phyloP scores from a whole-genome alignment of 2,797 vertebrate genomes.

The Lepidocolaptes lacrymiger region DNA sequence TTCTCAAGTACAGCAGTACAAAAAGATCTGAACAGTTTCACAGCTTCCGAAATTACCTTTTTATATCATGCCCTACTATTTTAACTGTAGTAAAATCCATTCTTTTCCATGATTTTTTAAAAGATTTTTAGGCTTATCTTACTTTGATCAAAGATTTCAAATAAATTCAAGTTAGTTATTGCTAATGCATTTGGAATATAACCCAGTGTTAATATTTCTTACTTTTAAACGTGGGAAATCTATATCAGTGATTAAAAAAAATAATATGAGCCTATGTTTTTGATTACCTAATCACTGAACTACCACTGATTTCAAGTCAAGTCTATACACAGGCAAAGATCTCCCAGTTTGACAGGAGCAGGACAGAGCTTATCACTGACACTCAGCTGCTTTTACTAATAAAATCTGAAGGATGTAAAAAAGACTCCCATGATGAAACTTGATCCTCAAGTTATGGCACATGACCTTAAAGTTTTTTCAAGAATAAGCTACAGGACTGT shows the following conservation, averaged over 20 bases:
- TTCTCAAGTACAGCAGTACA: not conserved
- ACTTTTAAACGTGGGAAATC: not conserved
- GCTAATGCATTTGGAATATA: not conserved
- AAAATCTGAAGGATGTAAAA: not conserved
- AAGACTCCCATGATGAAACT: not conserved
- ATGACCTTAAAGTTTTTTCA: not conserved
- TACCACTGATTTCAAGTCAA: not conserved
- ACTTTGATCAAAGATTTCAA: not conserved
- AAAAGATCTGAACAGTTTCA: not conserved
- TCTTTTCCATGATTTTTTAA: not conserved
- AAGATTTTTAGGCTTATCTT: not conserved
- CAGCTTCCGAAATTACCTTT: not conserved
- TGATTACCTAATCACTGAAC: not conserved
- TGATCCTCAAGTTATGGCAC: not conserved
- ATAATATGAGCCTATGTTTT: not conserved
- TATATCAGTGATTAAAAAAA: not conserved
- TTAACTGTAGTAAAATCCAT: not conserved
- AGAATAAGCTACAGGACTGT: not conserved
- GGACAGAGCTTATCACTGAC: not conserved
- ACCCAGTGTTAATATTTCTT: not conserved
- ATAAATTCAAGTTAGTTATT: not conserved
- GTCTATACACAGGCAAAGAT: not conserved
- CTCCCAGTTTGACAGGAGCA: not conserved
- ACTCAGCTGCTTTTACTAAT: not conserved
- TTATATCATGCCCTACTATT: not conserved